Evolutionary conservation across 2,797 vertebrate genomes (phyloP), one percentile per base, ranked within the genome.

Genomic region (Bryconaethiops microstoma): DNA sequence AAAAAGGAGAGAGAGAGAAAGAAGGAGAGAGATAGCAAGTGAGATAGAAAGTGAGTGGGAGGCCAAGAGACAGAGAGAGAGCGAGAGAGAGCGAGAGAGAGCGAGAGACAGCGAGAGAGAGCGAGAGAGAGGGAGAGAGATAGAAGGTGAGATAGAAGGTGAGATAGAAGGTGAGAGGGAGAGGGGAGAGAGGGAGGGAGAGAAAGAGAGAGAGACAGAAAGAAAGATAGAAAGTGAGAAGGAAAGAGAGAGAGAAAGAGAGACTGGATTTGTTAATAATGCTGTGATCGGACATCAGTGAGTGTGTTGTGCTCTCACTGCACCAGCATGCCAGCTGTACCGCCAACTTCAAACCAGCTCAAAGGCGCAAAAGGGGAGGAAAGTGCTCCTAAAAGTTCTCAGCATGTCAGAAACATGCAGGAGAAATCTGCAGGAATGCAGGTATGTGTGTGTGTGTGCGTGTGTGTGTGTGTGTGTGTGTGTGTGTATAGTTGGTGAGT

Each of bases 81-180:
- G n/a, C n/a, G n/a, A n/a, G n/a, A n/a, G n/a, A n/a, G n/a, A n/a
- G n/a, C n/a, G n/a, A n/a, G n/a, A n/a, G n/a, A n/a, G n/a, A n/a
- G n/a, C n/a, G n/a, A n/a, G n/a, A 57, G 76, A 69, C 65, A 50
- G 54, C 3, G 16, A 55, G 54, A 55, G 14, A 19, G 54, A 55
- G 54, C 12, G 54, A 55, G 54, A 55, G 54, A 39, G 48, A 78
- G 82, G 74, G 68, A 77, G 77, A 62, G 77, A 59, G n/a, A 52
- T 52, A 83, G 40, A 25, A 63, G 4, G 1, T 17, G 81, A 77
- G 85, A 90, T 4, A 14, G 54, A 55, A 6, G n/a, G 16, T 5
- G 55, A 59, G n/a, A 59, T 5, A 19, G 6, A 14, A 55, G 16
- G 5, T 19, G 55, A 19, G 7, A 1, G 8, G 6, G n/a, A 21